Evolutionary conservation across 2,113 vertebrate genomes (phyloP).

Genomic region (Lynx canadensis): DNA sequence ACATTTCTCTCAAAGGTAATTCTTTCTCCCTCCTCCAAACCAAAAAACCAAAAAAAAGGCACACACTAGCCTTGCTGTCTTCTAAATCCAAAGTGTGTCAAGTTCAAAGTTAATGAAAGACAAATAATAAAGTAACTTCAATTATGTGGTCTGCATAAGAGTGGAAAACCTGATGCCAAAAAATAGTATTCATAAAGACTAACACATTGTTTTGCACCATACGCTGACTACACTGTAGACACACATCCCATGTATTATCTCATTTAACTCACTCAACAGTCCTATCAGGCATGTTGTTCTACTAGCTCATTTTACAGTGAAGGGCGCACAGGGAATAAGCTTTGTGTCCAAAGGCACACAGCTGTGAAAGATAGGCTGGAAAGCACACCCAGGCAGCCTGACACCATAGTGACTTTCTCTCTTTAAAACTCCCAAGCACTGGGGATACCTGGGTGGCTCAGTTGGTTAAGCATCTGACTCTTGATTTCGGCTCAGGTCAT

Average conservation of each 20-base stretch:
- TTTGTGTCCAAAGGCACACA: background rate
- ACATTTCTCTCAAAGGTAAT: background rate
- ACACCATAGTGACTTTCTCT: background rate
- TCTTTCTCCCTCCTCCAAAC: background rate
- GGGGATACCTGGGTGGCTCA: too few relatives aligned
- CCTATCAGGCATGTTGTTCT: rapidly evolving
- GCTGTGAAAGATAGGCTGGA: background rate
- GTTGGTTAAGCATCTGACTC: too few relatives aligned
- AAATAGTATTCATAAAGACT: background rate
- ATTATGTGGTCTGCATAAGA: background rate
- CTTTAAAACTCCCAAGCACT: background rate
- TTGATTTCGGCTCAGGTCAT: too few relatives aligned
- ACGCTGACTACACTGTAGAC: rapidly evolving
- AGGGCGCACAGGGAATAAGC: background rate
- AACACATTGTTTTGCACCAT: rapidly evolving
- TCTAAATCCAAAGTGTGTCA: background rate
- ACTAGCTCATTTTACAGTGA: background rate
- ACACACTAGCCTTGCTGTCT: background rate
- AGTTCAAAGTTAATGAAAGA: slow-evolving; percentile 14
- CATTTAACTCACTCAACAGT: background rate
- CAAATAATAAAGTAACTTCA: background rate
- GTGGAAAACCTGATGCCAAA: background rate
- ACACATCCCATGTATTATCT: background rate
- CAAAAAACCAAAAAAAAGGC: background rate
- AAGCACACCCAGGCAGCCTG: background rate